Evolutionary conservation across 2,888 invertebrate genomes (phyloP), one percentile per base, ranked within the genome.

Genomic region (Tipula confusa): DNA sequence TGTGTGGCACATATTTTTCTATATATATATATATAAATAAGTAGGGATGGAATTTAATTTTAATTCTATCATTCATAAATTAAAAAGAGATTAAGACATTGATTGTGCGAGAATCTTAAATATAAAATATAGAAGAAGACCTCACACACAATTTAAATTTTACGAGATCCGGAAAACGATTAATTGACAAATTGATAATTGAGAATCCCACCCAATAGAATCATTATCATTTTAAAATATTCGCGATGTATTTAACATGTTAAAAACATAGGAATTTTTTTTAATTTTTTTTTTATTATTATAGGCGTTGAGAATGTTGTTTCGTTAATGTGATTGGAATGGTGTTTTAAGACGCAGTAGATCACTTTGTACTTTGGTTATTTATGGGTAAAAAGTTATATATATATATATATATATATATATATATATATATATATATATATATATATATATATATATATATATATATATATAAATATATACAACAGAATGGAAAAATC

Each of bases 261-360:
- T n/a, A n/a, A n/a, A n/a, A 24, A 64, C 18, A 64, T 64, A 24
- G 24, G 24, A 64, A 24, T 11, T 64, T 11, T 6, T 11, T 7
- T 1, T 3, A 31, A 5, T 31, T 11, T 43, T 64, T 64, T 64
- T 64, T 64, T 64, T 64, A 64, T 64, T 64, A n/a, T n/a, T n/a
- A n/a, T n/a, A 64, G 64, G 24, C 24, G 64, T 64, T 64, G 64
- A 24, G 64, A 64, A 64, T 64, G 64, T 64, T 64, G 24, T 64
- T 64, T 64, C 64, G 64, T 64, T 64, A 64, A 64, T 24, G 24
- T 24, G 64, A 64, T 64, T 64, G 64, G 64, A 64, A 64, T 64
- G 64, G 64, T 64, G 43, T 43, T 15, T 43, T 43, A n/a, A 15
- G 9, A 64, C 11, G 33, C n/a, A 33, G 7, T 9, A 33, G 24